Base-by-base conservation (phyloP, 2,888 invertebrate species). In the Melanargia galathea region DNA sequence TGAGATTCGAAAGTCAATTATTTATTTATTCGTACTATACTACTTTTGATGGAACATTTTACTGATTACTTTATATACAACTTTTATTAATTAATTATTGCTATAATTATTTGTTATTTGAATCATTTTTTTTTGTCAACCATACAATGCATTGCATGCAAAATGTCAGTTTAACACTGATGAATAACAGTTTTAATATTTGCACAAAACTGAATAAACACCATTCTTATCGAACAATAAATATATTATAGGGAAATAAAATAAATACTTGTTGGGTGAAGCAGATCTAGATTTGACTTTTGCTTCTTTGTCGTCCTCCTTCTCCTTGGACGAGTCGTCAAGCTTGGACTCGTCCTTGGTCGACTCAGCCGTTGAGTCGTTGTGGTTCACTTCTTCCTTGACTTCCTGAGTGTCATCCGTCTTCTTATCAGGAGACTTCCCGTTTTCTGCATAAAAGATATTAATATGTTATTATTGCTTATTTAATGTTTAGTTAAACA, bases 351-450 rank as follows among this genome's bases (percentile, higher is more conserved):
- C 90, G 73, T 86, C 86, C 77, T 82, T 90, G 64, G 75, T 71
- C 22, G 71, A 68, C 68, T 84, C 86, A 45, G 67, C 75, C n/a
- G 71, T 75, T 0, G 77, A 72, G 30, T 43, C 84, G 40, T 78
- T 84, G 40, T 78, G 76, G 54, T 79, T 81, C 51, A 81, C 76
- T 79, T 92, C 86, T 72, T 90, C 81, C 77, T 88, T 82, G 72
- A 80, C 70, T 73, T 88, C 83, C n/a, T n/a, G n/a, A 66, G 72
- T 20, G 1, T 58, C 65, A 0, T 84, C 87, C 72, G 85, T 83
- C 79, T 90, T 80, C 78, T 81, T 84, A 66, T 86, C 90, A 2
- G 89, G 89, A 18, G 90, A 90, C 75, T 89, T 89, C 38, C 90
- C 90, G 70, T 91, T 90, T 81, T 90, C 90, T 90, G 69, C 40